Evolutionary conservation across 2,797 vertebrate species (phyloP), one percentile per base, ranked within the genome.

Genomic region (Alca torda): DNA sequence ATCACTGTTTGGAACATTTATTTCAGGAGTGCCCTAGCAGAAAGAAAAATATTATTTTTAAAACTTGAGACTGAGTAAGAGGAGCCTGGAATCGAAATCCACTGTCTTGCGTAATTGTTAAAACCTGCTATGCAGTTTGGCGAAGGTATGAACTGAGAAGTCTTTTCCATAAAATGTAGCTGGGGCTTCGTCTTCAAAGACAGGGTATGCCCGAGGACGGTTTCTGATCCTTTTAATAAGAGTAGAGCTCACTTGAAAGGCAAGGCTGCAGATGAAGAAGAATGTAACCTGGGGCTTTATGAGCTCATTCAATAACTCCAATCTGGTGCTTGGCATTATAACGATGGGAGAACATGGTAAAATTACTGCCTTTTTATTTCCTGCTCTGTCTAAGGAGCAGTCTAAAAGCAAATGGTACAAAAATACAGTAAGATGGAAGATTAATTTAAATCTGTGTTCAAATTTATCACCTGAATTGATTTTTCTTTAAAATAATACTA

Each of bases 31-130:
- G 33, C 68, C 82, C 69, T 90, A 91, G 61, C 57, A 95, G 90
- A 95, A 95, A 95, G 84, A 85, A 95, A 90, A 93, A 93, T 84
- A 93, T 48, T 93, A 53, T 78, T 96, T 95, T 95, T 85, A 84
- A 78, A 91, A 93, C 73, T 68, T 89, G 64, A 85, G 50, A 72
- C 64, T 23, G 48, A 75, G 76, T 70, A 90, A 95, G 87, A 86
- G 16, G 61, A 93, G 43, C 79, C 79, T 93, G 79, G 87, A 95
- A 93, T 93, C 2, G 2, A 90, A 96, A 90, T 87, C 48, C 73
- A 45, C 48, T 73, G 89, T 92, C 89, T 80, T 83, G 59, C 4
- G 1, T 89, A 92, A 94, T 87, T 87, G 76, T 84, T 91, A 89
- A 96, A 97, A 92, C 89, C 74, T 94, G 87, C 89, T 46, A 6